These are phyloP conservation scores for Pseudeuparius sepicola DNA, from an alignment of 2,888 invertebrate genomes.

Conservation along the genomic window DNA sequence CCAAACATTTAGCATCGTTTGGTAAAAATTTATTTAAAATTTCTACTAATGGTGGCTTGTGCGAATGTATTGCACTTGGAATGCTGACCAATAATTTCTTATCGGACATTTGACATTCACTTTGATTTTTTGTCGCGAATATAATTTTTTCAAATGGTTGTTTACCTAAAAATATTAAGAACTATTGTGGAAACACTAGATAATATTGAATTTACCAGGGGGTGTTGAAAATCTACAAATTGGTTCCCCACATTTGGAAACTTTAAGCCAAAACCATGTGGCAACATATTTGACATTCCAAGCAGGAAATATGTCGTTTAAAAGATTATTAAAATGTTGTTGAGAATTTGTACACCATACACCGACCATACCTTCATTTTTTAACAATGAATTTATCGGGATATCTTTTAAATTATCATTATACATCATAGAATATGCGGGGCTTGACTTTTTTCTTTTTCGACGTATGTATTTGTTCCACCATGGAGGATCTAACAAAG, in stretches of 20 bases:
- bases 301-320: conserved; percentile 60
- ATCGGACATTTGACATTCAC: conserved; percentile 29
- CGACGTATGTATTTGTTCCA: conserved; percentile 89
- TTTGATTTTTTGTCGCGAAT: conserved; percentile 38
- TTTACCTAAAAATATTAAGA: conserved; percentile 41
- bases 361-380: conserved; percentile 57
- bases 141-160: conserved; percentile 82
- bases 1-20: conserved; percentile 56
- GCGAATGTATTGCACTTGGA: conserved; percentile 89
- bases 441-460: conserved; percentile 52
- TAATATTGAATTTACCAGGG: conserved; percentile 36
- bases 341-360: conserved; percentile 90
- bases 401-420: conserved; percentile 63
- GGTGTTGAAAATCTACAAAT: conserved; percentile 48
- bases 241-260: conserved; percentile 33
- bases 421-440: conserved; percentile 67
- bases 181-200: not conserved
- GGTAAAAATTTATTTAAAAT: conserved; percentile 50
- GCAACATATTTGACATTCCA: conserved; percentile 67
- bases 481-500: conserved; percentile 93
- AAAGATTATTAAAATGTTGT: conserved; percentile 57
- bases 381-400: conserved; percentile 55
- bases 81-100: conserved; percentile 64
- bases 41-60: conserved; percentile 84
- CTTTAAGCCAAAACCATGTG: conserved; percentile 86